A percentile compares a stretch with the other conserved stretches of the same genome.
These are phyloP conservation scores for Serranus cabrilla DNA, from an alignment of 2,797 vertebrate genomes.

Conservation along the genomic window DNA sequence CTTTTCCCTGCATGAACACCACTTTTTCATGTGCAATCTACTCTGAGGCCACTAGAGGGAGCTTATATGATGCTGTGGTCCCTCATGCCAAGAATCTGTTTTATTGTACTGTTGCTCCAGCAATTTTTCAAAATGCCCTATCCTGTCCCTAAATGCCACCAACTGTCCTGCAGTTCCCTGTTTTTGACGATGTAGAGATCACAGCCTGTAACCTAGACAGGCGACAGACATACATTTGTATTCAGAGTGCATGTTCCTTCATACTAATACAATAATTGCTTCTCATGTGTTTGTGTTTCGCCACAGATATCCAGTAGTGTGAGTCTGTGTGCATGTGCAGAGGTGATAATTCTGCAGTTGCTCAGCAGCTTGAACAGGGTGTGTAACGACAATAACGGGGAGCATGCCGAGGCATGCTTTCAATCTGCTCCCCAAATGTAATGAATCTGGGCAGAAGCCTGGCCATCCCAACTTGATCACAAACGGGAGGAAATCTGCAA, in stretches of 20 bases:
- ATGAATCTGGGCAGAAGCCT: slow-evolving; percentile 69
- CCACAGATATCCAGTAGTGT: slow-evolving; percentile 40
- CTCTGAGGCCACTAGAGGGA: slow-evolving; percentile 85
- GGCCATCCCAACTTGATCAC: slow-evolving; percentile 77
- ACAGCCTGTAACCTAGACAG: slow-evolving; percentile 7
- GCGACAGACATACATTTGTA: slow-evolving; percentile 20
- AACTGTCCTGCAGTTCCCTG: slow-evolving; percentile 14
- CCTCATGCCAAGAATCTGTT: slow-evolving; percentile 26
- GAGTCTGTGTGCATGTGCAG: slow-evolving; percentile 46
- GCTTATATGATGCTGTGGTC: slow-evolving; percentile 76
- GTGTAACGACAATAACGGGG: slow-evolving; percentile 78
- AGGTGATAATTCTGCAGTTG: slow-evolving; percentile 85
- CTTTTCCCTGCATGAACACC: background rate
- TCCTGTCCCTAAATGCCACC: slow-evolving; percentile 33
- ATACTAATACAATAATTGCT: slow-evolving; percentile 48
- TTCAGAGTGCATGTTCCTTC: slow-evolving; percentile 18
- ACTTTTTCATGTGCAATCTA: slow-evolving; percentile 48
- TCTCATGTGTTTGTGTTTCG: slow-evolving; percentile 45
- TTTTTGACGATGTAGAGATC: slow-evolving; percentile 22
- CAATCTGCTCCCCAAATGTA: slow-evolving; percentile 77
- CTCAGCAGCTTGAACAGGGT: slow-evolving; percentile 66
- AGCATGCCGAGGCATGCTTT: slow-evolving; percentile 82
- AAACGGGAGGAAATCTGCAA: slow-evolving; percentile 79
- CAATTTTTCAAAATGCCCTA: slow-evolving; percentile 35
- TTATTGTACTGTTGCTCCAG: slow-evolving; percentile 26